phyloP scores from a whole-genome alignment of 2,113 vertebrate species.

The Clupea harengus region DNA sequence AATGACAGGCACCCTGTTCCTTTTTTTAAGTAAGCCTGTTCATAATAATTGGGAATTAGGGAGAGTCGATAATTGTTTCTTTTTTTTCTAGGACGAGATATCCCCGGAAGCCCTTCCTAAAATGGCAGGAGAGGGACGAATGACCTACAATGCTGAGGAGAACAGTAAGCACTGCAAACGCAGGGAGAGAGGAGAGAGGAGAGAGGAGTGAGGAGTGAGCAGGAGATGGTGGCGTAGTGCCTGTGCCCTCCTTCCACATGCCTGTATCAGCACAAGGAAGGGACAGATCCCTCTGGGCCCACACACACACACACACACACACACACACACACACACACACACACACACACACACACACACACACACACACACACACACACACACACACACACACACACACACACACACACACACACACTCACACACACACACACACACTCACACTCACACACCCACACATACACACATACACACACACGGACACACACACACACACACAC shows the following conservation, averaged over 20 bases:
- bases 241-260: constrained; percentile 60
- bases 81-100: constrained; percentile 76
- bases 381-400: background rate
- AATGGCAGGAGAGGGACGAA: constrained; percentile 69
- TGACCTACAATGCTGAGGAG: constrained; percentile 72
- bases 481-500: constrained; percentile 39
- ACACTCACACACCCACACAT: too few relatives aligned
- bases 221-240: constrained; percentile 30
- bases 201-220: constrained; percentile 23
- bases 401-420: constrained; percentile 22
- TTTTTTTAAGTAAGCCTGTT: constrained; percentile 73
- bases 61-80: constrained; percentile 75
- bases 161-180: constrained; percentile 46
- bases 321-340: constrained; percentile 40
- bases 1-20: constrained; percentile 41
- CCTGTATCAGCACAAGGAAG: constrained; percentile 59
- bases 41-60: constrained; percentile 78
- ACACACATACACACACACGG: background rate
- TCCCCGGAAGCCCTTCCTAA: constrained; percentile 72
- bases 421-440: constrained; percentile 34
- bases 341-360: constrained; percentile 39
- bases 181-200: constrained; percentile 22
- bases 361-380: constrained; percentile 40
- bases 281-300: constrained; percentile 65
- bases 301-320: background rate